Percentiles rank a stretch among this genome's conserved stretches.
Evolutionary conservation across 2,113 vertebrate genomes (phyloP).

Genomic region (Istiophorus platypterus): DNA sequence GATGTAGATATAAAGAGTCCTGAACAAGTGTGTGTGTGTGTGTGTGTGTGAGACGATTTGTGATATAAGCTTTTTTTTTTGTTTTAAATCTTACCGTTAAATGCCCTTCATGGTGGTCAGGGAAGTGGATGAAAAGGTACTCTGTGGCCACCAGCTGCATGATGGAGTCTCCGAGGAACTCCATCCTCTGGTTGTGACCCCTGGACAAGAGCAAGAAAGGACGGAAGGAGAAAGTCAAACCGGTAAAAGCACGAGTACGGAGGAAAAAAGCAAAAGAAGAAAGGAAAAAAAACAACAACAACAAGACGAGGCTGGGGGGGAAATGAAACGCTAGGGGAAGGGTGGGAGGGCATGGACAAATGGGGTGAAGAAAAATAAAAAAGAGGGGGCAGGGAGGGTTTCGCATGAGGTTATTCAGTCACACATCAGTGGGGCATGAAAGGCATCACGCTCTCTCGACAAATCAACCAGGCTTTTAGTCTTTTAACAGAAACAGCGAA

Average conservation of each 20-base stretch:
- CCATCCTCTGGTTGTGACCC: conserved; percentile 99
- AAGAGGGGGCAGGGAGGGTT: not conserved
- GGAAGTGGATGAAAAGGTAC: conserved; percentile 99
- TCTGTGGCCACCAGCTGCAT: conserved; percentile 99
- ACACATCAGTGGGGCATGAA: conserved; percentile 40
- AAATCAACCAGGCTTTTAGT: conserved; percentile 60
- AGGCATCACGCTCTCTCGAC: conserved; percentile 43
- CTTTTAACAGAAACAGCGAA: conserved; percentile 40
- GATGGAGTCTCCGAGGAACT: conserved; percentile 99
- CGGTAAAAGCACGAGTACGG: not conserved
- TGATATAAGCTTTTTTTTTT: too few species aligned
- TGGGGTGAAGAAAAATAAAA: not conserved
- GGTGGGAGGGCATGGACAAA: conserved; percentile 1
- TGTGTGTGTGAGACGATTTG: not conserved
- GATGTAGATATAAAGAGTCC: not conserved
- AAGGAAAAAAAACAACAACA: too few species aligned
- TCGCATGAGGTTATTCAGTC: conserved; percentile 43
- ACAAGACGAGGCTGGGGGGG: not conserved
- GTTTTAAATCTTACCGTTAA: conserved; percentile 89
- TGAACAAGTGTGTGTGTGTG: not conserved
- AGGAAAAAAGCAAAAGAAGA: too few species aligned
- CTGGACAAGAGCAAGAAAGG: conserved; percentile 78
- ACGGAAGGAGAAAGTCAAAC: not conserved
- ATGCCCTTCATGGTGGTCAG: conserved; percentile 98
- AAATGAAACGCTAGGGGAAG: not conserved